These are phyloP conservation scores for Ptychochromis oligacanthus DNA, from an alignment of 2,113 vertebrate genomes.

Conservation along the genomic window DNA sequence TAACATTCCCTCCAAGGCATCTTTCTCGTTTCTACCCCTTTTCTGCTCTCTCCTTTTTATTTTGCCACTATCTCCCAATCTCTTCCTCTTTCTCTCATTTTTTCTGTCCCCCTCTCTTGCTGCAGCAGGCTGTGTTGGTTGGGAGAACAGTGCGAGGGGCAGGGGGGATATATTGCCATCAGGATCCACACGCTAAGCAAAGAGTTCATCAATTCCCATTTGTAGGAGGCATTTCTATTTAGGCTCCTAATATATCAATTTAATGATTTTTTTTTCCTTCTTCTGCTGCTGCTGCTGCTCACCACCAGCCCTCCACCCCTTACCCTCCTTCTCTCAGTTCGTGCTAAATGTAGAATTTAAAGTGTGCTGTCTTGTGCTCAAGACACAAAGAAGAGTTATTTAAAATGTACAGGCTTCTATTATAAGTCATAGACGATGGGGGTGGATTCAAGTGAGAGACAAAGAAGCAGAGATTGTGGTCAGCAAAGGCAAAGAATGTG, in stretches of 20 bases:
- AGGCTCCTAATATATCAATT: constrained; percentile 81
- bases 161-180: constrained; percentile 54
- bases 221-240: constrained; percentile 81
- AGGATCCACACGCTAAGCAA: constrained; percentile 71
- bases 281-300: constrained; percentile 21
- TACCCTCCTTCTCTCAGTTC: constrained; percentile 8
- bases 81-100: constrained; percentile 29
- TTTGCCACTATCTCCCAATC: constrained; percentile 50
- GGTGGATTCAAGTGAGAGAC: constrained; percentile 7
- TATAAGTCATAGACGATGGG: constrained; percentile 29
- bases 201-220: constrained; percentile 83
- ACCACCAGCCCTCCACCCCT: constrained; percentile 15
- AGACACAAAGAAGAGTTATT: constrained; percentile 51
- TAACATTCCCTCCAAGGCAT: constrained; percentile 73
- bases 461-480: constrained; percentile 5
- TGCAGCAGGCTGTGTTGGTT: constrained; percentile 63
- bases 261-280: constrained; percentile 74
- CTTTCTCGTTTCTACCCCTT: constrained; percentile 35
- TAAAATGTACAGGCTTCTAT: constrained; percentile 47
- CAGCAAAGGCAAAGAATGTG: not conserved
- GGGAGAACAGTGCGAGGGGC: constrained; percentile 39
- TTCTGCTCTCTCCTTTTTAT: constrained; percentile 12
- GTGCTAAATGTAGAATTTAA: constrained; percentile 69
- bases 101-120: constrained; percentile 55
- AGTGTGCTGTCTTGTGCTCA: constrained; percentile 48